phyloP scores from a whole-genome alignment of 1,140 invertebrate species.

The Probaryconus sp. region DNA sequence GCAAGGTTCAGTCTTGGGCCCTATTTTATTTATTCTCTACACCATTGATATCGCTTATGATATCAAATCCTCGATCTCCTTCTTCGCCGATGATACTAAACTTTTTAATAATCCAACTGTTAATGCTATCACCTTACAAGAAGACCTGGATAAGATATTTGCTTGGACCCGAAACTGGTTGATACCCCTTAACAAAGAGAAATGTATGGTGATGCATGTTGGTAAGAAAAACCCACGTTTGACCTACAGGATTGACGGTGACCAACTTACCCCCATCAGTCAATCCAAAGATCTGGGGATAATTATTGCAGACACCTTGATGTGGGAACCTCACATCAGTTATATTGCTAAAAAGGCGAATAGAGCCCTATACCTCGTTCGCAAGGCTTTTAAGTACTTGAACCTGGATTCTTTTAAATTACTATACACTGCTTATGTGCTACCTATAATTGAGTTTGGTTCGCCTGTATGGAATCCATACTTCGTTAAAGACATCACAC shows the following conservation, averaged over 20 bases:
- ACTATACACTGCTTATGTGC: background rate
- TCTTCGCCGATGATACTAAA: background rate
- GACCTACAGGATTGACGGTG: too few relatives aligned
- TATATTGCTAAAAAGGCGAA: background rate
- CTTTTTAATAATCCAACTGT: background rate
- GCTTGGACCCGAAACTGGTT: background rate
- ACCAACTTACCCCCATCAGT: too few relatives aligned
- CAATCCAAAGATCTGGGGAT: conserved; percentile 4
- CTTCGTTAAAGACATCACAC: background rate
- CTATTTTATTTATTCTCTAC: conserved; percentile 9
- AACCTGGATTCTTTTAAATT: background rate
- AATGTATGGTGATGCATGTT: background rate
- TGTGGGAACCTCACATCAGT: background rate
- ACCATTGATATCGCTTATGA: background rate
- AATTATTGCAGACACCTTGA: background rate
- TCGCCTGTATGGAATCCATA: background rate
- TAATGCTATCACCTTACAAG: background rate
- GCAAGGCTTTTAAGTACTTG: background rate
- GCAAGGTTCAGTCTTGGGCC: conserved; percentile 4
- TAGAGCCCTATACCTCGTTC: background rate
- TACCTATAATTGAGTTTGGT: background rate
- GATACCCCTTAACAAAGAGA: background rate
- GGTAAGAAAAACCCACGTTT: background rate
- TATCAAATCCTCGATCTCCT: background rate
- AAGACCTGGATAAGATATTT: background rate